These are phyloP conservation scores for Irena cyanogastra DNA, from an alignment of 2,113 vertebrate species.

Conservation along the genomic window DNA sequence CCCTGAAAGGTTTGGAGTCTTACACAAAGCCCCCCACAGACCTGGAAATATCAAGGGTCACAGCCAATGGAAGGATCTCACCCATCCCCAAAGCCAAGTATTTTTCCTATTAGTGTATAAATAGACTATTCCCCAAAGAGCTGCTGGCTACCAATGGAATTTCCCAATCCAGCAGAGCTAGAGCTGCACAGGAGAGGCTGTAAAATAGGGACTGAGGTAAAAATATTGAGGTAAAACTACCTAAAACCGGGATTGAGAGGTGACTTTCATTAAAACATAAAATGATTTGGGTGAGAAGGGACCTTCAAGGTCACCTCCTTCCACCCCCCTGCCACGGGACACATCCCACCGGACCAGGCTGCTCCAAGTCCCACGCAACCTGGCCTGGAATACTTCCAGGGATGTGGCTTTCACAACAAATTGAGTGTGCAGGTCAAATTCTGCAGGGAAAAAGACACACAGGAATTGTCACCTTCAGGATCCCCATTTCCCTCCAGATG, in stretches of 20 bases:
- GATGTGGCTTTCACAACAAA: neutral
- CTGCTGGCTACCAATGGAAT: neutral
- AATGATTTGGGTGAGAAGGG: neutral
- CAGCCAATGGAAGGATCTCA: neutral
- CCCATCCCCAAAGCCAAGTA: slow-evolving; percentile 4
- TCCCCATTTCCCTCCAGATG: fast-evolving
- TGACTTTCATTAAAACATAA: neutral
- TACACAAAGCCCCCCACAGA: neutral
- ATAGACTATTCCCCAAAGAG: neutral
- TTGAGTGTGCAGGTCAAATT: neutral
- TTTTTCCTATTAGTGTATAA: neutral
- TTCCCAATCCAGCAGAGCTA: neutral
- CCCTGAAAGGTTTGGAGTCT: neutral
- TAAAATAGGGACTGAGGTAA: neutral
- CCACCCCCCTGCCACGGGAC: neutral
- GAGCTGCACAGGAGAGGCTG: neutral
- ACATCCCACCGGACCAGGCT: neutral
- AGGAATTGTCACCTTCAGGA: neutral
- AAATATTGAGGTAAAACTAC: neutral
- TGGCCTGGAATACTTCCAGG: neutral
- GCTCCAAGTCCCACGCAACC: neutral
- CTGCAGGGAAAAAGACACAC: neutral
- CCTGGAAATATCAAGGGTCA: slow-evolving; percentile 44
- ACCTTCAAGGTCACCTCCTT: neutral
- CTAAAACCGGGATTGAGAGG: neutral